Conservation (phyloP, 2,888 invertebrate genomes). For the Dysmachus trigonus region DNA sequence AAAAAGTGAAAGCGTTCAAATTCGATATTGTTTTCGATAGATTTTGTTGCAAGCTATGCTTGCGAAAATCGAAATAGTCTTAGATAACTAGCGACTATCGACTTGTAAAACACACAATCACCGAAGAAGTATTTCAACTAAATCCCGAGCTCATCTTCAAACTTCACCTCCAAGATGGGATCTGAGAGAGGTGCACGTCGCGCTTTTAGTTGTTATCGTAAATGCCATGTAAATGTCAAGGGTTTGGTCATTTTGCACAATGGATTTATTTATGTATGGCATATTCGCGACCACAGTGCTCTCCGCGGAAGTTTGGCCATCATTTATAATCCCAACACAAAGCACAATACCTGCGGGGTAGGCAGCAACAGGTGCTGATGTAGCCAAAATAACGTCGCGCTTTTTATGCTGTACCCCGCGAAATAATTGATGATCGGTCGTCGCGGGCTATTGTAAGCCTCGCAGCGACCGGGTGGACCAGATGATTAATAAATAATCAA, state of each 20-base stretch:
- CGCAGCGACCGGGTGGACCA: neutral
- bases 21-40: neutral
- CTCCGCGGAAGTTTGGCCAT: neutral
- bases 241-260: conserved; percentile 1
- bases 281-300: neutral
- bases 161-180: neutral
- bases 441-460: neutral
- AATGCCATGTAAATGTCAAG: conserved; percentile 17
- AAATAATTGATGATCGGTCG: neutral
- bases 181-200: neutral
- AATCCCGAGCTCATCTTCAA: neutral
- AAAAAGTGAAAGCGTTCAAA: neutral
- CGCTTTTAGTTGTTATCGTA: neutral
- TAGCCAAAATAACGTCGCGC: neutral
- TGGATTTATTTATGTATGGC: too few relatives aligned
- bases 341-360: neutral
- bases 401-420: neutral
- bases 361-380: neutral
- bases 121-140: neutral
- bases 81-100: neutral
- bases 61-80: neutral
- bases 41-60: neutral
- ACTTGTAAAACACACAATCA: neutral
- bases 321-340: neutral
- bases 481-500: neutral